Conservation (phyloP, 2,113 vertebrate genomes). For the Boleophthalmus pectinirostris region DNA sequence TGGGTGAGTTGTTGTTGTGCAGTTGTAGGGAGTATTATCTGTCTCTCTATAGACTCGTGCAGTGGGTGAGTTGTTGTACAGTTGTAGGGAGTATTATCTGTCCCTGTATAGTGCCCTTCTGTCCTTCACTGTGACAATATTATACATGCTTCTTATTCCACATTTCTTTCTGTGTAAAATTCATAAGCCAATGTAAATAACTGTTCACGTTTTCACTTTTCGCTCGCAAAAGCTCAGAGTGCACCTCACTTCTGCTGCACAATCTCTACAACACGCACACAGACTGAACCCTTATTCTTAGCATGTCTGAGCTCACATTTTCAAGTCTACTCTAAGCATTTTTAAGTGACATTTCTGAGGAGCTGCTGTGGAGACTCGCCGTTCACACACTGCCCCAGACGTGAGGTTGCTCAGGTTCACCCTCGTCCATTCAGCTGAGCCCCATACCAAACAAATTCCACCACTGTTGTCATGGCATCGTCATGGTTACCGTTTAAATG, state of each 20-base stretch:
- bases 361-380: background rate
- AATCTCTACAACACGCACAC: background rate
- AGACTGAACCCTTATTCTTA: background rate
- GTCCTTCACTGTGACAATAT: too few species aligned
- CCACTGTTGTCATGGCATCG: conserved; percentile 61
- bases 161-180: background rate
- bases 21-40: too few species aligned
- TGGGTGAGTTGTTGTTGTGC: too few species aligned
- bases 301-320: background rate
- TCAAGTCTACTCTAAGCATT: background rate
- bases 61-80: too few species aligned
- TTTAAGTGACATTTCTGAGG: conserved; percentile 1
- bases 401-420: conserved; percentile 41
- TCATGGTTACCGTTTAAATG: conserved; percentile 61
- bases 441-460: conserved; percentile 50
- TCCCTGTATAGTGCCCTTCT: too few species aligned
- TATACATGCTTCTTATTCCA: too few species aligned
- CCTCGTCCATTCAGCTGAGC: conserved; percentile 51
- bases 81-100: too few species aligned
- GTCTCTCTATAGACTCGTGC: too few species aligned
- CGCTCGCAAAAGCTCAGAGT: background rate
- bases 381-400: conserved; percentile 14
- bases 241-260: background rate
- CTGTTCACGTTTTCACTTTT: background rate
- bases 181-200: too few species aligned